phyloP scores from a whole-genome alignment of 2,113 vertebrate genomes.

The Chaetorhynchus papuensis region DNA sequence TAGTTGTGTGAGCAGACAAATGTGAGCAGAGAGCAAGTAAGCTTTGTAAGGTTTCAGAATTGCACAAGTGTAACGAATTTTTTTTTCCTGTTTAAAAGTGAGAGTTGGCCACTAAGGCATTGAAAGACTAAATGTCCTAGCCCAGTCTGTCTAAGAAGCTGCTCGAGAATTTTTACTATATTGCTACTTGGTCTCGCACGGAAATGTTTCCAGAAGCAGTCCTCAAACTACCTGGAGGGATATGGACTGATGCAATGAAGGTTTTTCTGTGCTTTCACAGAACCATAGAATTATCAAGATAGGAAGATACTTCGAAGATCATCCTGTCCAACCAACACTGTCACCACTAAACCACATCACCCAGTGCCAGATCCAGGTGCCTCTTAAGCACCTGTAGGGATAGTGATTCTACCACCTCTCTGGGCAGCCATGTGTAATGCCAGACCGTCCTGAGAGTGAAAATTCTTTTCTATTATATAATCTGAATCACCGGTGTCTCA shows the following conservation, averaged over 20 bases:
- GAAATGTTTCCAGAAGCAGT: background rate
- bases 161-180: background rate
- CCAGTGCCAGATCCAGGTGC: background rate
- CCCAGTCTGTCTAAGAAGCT: background rate
- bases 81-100: background rate
- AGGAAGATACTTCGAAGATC: background rate
- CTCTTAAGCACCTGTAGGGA: background rate
- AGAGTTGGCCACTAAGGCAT: background rate
- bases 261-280: background rate
- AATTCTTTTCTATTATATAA: background rate
- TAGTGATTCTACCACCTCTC: background rate
- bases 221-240: background rate
- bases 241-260: background rate
- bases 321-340: no score
- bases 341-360: background rate
- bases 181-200: background rate
- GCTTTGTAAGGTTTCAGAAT: background rate
- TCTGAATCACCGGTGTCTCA: rapidly evolving
- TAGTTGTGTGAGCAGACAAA: background rate
- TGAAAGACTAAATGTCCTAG: background rate
- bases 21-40: background rate
- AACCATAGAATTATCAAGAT: background rate
- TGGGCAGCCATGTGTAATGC: background rate
- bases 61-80: background rate
- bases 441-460: background rate